These are phyloP conservation scores for Euphonia xanthogaster DNA, from an alignment of 2,797 vertebrate genomes.

Conservation along the genomic window DNA sequence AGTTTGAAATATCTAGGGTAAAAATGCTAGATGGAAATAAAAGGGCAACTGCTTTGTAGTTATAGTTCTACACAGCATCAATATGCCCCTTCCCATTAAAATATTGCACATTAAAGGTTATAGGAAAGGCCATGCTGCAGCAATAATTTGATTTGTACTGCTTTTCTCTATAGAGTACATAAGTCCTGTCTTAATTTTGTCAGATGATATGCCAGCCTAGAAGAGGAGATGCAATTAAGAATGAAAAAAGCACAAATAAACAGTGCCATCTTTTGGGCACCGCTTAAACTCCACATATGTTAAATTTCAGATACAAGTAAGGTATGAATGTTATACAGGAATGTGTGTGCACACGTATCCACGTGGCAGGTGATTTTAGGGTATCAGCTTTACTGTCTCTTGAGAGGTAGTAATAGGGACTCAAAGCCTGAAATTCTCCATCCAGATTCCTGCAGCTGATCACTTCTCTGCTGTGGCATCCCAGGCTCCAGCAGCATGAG, in stretches of 20 bases:
- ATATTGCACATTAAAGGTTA: conserved; percentile 12
- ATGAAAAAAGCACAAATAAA: conserved; percentile 69
- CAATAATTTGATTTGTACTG: conserved; percentile 49
- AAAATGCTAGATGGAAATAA: conserved; percentile 35
- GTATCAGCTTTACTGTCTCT: background rate
- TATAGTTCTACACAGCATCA: conserved; percentile 7
- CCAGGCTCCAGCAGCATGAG: background rate
- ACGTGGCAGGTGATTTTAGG: background rate
- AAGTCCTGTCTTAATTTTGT: conserved; percentile 37
- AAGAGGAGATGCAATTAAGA: conserved; percentile 40
- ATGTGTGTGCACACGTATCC: background rate
- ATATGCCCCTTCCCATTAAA: conserved; percentile 17
- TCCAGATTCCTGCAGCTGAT: background rate
- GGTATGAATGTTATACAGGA: background rate
- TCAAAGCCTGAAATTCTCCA: background rate
- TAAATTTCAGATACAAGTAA: background rate
- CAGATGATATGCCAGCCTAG: conserved; percentile 22
- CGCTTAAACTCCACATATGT: conserved; percentile 35
- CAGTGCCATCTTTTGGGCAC: conserved; percentile 79
- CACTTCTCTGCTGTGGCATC: background rate
- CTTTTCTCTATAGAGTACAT: background rate
- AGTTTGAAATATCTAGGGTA: background rate
- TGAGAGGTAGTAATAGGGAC: background rate
- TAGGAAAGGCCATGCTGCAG: conserved; percentile 28
- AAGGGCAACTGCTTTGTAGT: conserved; percentile 30